phyloP scores from a whole-genome alignment of 2,888 invertebrate species.

The Zelleria hepariella region DNA sequence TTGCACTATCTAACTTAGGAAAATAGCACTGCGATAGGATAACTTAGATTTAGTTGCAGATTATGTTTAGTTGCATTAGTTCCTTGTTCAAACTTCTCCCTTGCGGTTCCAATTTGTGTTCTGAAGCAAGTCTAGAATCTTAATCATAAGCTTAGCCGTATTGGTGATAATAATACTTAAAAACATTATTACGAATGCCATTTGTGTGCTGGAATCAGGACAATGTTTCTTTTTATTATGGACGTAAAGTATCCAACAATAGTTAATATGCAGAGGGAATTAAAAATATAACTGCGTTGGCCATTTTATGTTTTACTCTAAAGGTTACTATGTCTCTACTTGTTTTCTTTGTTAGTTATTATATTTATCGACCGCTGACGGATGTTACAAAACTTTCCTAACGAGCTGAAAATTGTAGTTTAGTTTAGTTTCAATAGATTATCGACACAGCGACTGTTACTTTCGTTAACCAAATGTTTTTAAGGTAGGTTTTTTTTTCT shows the following conservation, averaged over 20 bases:
- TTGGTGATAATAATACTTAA: background rate
- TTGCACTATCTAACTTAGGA: background rate
- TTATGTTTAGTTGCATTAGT: background rate
- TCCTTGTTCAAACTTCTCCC: background rate
- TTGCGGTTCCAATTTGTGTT: background rate
- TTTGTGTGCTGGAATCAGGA: background rate
- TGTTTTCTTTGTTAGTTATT: constrained; percentile 3
- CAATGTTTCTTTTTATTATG: no score
- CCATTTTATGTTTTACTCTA: background rate
- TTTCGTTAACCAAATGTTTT: background rate
- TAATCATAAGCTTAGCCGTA: background rate
- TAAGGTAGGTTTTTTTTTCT: no score
- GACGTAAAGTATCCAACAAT: background rate
- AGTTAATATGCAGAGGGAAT: background rate
- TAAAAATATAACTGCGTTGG: background rate
- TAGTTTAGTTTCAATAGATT: background rate
- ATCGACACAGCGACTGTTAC: no score
- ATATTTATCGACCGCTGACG: background rate
- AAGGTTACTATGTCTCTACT: background rate
- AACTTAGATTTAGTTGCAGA: background rate
- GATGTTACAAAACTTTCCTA: constrained; percentile 4
- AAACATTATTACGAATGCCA: background rate
- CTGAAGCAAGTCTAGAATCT: background rate
- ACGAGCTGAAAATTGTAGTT: constrained; percentile 3
- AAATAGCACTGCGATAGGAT: background rate